These are phyloP conservation scores for Cepaea hortensis DNA, from an alignment of 2,888 invertebrate genomes.

Conservation along the genomic window DNA sequence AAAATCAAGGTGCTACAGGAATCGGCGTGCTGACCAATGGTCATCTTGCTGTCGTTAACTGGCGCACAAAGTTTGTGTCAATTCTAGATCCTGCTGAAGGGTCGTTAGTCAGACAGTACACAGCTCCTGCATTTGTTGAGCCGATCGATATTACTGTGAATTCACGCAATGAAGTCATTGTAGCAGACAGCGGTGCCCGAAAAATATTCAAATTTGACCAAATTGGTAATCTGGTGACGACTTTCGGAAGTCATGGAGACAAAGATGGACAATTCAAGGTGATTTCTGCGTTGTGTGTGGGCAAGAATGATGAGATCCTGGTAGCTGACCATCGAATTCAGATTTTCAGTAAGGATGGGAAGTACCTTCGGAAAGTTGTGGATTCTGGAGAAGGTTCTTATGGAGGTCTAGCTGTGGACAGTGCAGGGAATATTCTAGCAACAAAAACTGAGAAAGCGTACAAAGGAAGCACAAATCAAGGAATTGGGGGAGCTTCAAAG, in stretches of 20 bases:
- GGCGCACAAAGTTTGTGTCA: slow-evolving; percentile 88
- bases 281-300: slow-evolving; percentile 86
- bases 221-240: slow-evolving; percentile 83
- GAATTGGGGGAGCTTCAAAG: neutral
- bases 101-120: slow-evolving; percentile 70
- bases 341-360: slow-evolving; percentile 85
- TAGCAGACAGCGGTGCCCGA: slow-evolving; percentile 91
- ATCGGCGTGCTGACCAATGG: slow-evolving; percentile 81
- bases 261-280: slow-evolving; percentile 82
- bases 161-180: slow-evolving; percentile 85
- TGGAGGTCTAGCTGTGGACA: slow-evolving; percentile 84
- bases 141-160: slow-evolving; percentile 91
- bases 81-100: slow-evolving; percentile 80
- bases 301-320: slow-evolving; percentile 86
- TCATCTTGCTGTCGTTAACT: slow-evolving; percentile 87
- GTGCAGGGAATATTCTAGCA: slow-evolving; percentile 83
- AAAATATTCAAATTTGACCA: slow-evolving; percentile 89
- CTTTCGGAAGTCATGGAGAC: slow-evolving; percentile 78
- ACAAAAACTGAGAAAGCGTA: slow-evolving; percentile 81
- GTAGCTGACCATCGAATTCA: slow-evolving; percentile 84
- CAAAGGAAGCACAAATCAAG: slow-evolving; percentile 15
- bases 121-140: slow-evolving; percentile 78
- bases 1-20: slow-evolving; percentile 90
- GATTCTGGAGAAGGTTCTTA: slow-evolving; percentile 84
- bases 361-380: slow-evolving; percentile 68